Evolutionary conservation across 2,797 vertebrate species (phyloP).

Genomic region (Pachyuromys duprasi): DNA sequence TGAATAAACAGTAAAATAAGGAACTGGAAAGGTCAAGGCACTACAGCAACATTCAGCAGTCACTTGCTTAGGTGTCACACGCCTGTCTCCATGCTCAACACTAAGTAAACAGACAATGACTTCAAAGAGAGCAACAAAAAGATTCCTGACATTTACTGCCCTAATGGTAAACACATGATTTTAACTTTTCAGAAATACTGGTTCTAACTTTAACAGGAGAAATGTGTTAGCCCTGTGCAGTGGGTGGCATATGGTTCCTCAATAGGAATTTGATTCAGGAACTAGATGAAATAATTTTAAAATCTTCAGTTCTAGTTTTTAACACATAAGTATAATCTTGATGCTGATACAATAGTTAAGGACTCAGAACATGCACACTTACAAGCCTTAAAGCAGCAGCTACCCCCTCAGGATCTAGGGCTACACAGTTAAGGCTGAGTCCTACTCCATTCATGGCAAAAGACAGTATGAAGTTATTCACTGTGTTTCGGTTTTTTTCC

Average conservation of each 20-base stretch:
- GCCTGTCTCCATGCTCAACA: background rate
- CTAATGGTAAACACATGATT: constrained; percentile 8
- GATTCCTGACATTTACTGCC: background rate
- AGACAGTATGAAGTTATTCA: constrained; percentile 21
- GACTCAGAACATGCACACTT: background rate
- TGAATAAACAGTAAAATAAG: constrained; percentile 55
- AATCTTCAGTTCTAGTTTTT: background rate
- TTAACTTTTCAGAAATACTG: constrained; percentile 48
- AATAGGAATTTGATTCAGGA: constrained; percentile 6
- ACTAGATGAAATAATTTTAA: constrained; percentile 36
- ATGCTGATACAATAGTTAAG: background rate
- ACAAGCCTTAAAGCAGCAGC: background rate
- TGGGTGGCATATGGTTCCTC: background rate
- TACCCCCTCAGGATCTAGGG: background rate
- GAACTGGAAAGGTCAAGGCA: constrained; percentile 37
- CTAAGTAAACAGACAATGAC: background rate
- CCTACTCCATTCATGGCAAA: background rate
- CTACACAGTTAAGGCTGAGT: background rate
- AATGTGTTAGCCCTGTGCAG: background rate
- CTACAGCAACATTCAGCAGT: constrained; percentile 52
- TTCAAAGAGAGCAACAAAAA: constrained; percentile 38
- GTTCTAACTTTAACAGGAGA: background rate
- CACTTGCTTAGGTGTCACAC: constrained; percentile 12
- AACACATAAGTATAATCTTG: background rate
- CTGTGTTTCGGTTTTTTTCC: background rate